Conservation (phyloP, 2,888 invertebrate species). For the Zootermopsis nevadensis region DNA sequence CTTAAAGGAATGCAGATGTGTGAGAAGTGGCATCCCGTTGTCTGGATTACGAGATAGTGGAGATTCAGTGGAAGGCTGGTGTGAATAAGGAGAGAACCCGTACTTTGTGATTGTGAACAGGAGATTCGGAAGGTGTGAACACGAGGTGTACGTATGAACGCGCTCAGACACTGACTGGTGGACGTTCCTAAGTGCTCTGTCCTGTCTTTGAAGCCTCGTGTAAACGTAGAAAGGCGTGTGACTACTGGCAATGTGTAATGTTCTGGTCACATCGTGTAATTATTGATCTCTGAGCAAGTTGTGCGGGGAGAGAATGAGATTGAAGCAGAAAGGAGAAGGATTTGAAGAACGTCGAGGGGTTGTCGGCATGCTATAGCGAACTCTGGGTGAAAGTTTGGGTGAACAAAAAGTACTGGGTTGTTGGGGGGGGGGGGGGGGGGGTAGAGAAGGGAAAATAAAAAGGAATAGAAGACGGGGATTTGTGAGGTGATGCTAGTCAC, state of each 20-base stretch:
- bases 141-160: too few relatives aligned
- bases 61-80: too few relatives aligned
- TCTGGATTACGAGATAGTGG: too few relatives aligned
- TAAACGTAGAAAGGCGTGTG: background rate
- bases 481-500: background rate
- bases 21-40: too few relatives aligned
- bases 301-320: constrained; percentile 14
- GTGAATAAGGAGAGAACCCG: too few relatives aligned
- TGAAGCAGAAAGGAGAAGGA: background rate
- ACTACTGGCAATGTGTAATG: background rate
- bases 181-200: too few relatives aligned
- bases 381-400: background rate
- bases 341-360: background rate
- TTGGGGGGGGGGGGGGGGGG: too few relatives aligned
- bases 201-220: background rate
- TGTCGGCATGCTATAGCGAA: background rate
- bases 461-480: background rate
- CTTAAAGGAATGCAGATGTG: too few relatives aligned
- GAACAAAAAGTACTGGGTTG: too few relatives aligned
- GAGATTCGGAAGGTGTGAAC: too few relatives aligned
- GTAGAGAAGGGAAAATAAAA: background rate
- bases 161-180: too few relatives aligned
- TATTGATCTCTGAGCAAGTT: constrained; percentile 35
- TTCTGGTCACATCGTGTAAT: constrained; percentile 31
- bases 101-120: too few relatives aligned